Percentiles rank a stretch among this genome's conserved stretches.
These are phyloP conservation scores for Odontomyia ornata DNA, from an alignment of 2,888 invertebrate genomes.

Conservation along the genomic window DNA sequence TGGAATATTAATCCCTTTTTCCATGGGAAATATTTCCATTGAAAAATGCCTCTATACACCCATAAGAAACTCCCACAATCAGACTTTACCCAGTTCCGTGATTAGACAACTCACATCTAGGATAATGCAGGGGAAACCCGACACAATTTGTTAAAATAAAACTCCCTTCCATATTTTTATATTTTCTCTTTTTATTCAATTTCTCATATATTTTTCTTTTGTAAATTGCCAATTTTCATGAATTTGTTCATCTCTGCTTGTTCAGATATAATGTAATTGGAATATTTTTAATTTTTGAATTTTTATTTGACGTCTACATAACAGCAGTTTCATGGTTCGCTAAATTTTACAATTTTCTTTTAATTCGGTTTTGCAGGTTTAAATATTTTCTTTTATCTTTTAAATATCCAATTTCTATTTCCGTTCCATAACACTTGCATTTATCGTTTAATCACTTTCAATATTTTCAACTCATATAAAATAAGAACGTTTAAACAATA, in stretches of 20 bases:
- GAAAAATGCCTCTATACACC: too few species aligned
- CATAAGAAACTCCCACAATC: too few species aligned
- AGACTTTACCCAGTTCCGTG: too few species aligned
- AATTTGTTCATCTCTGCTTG: neutral
- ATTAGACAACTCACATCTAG: too few species aligned
- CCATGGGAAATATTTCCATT: too few species aligned
- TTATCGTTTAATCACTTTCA: neutral
- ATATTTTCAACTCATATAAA: neutral
- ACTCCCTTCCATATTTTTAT: neutral
- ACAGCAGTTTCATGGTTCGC: conserved; percentile 16
- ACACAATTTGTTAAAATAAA: too few species aligned
- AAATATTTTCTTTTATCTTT: neutral
- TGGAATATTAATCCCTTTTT: too few species aligned
- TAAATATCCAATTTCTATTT: conserved; percentile 2
- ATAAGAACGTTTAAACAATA: too few species aligned
- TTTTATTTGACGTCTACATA: conserved; percentile 10
- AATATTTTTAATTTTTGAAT: neutral
- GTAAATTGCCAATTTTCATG: conserved; percentile 18
- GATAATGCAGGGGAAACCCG: too few species aligned
- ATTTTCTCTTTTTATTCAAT: conserved; percentile 22
- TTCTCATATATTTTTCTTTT: conserved; percentile 32
- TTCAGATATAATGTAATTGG: neutral
- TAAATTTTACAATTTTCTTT: conserved; percentile 3
- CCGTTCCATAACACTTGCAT: neutral
- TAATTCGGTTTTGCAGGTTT: neutral